Evolutionary conservation across 2,797 vertebrate species (phyloP).

Genomic region (Gouania willdenowi): DNA sequence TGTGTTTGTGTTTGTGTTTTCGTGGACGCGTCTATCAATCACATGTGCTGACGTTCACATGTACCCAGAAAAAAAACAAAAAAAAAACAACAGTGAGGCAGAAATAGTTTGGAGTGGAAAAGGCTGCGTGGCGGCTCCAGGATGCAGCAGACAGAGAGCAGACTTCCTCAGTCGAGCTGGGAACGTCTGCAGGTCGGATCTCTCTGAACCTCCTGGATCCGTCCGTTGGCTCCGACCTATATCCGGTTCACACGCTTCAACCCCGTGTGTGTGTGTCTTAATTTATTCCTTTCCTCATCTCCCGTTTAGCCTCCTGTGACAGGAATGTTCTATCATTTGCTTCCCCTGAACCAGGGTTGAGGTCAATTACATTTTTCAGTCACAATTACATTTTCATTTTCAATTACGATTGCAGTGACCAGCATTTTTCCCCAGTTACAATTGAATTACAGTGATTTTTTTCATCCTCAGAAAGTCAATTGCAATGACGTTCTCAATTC

Average conservation of each 20-base stretch:
- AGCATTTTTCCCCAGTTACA: no score
- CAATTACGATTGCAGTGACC: no score
- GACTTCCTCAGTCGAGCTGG: constrained; percentile 59
- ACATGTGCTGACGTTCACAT: constrained; percentile 11
- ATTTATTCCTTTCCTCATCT: constrained; percentile 59
- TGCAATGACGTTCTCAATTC: no score
- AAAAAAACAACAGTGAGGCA: background rate
- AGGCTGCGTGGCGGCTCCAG: constrained; percentile 55
- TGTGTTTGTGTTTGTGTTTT: constrained; percentile 16
- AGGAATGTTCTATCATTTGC: constrained; percentile 62
- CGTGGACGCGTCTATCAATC: constrained; percentile 33
- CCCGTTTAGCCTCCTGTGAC: constrained; percentile 43
- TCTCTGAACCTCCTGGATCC: constrained; percentile 48
- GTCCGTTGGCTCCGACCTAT: constrained; percentile 29
- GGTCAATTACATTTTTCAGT: no score
- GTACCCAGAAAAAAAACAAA: no score
- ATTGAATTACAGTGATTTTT: no score
- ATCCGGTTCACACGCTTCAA: constrained; percentile 68
- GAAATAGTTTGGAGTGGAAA: constrained; percentile 45
- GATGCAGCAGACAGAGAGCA: constrained; percentile 53
- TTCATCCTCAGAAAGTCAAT: no score
- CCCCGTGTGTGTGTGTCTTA: constrained; percentile 17
- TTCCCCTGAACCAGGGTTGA: constrained; percentile 53
- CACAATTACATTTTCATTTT: no score
- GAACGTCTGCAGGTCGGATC: constrained; percentile 59